A percentile compares a stretch with the other conserved stretches of the same genome.
These are phyloP conservation scores for Pandion haliaetus DNA, from an alignment of 2,113 vertebrate genomes.

Conservation along the genomic window DNA sequence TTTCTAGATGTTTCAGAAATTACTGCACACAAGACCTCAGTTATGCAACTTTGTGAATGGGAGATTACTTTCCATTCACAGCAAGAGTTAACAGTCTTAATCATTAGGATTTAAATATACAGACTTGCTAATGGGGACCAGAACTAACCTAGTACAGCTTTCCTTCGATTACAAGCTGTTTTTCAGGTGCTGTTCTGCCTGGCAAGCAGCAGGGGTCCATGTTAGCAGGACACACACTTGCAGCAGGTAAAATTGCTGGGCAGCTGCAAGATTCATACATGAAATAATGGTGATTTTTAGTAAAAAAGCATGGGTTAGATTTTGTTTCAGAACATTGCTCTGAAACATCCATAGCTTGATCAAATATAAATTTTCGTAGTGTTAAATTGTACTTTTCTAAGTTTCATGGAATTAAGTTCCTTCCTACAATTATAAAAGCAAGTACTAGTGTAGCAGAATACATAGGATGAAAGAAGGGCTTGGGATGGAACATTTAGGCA, in stretches of 20 bases:
- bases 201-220: neutral
- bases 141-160: neutral
- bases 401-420: neutral
- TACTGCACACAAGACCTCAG: neutral
- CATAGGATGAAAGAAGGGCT: neutral
- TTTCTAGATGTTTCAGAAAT: neutral
- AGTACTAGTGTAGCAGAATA: neutral
- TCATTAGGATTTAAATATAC: neutral
- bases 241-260: neutral
- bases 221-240: neutral
- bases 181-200: neutral
- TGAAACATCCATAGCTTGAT: neutral
- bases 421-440: neutral
- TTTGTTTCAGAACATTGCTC: neutral
- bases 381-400: neutral
- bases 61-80: neutral
- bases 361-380: neutral
- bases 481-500: neutral
- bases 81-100: neutral
- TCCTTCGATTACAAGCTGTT: neutral
- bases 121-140: neutral
- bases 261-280: neutral
- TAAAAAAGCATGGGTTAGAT: neutral
- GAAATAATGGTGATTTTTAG: neutral
- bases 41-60: neutral